These are phyloP conservation scores for Protosalanx chinensis DNA, from an alignment of 2,797 vertebrate species.

Conservation along the genomic window DNA sequence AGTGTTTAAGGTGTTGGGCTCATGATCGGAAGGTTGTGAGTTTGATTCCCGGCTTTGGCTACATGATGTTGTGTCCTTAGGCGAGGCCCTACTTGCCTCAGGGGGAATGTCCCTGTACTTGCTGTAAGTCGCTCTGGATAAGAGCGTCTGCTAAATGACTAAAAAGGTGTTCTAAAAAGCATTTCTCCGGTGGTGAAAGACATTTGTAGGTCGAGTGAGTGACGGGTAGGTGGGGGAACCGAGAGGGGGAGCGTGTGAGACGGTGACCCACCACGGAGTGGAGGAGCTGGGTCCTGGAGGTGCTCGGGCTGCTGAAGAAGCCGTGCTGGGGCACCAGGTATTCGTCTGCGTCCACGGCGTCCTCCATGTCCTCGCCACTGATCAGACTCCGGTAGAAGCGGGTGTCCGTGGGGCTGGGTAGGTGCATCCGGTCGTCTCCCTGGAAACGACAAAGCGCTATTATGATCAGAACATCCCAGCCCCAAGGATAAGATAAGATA, in stretches of 20 bases:
- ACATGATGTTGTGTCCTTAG: no score
- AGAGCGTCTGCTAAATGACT: no score
- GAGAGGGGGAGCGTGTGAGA: background rate
- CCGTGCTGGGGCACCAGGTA: constrained; percentile 90
- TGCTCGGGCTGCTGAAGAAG: constrained; percentile 94
- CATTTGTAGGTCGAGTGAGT: background rate
- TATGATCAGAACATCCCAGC: no score
- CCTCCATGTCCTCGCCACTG: constrained; percentile 88
- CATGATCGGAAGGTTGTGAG: no score
- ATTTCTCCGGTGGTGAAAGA: no score
- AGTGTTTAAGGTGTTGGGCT: no score
- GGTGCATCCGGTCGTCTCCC: constrained; percentile 93
- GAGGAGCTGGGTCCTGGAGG: constrained; percentile 85
- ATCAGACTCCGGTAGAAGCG: constrained; percentile 87
- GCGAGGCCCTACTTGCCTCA: no score
- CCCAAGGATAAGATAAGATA: no score
- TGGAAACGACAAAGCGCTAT: constrained; percentile 44
- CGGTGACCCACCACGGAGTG: constrained; percentile 79
- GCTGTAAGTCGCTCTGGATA: no score
- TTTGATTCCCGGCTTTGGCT: no score
- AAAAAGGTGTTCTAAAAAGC: background rate
- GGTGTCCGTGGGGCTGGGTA: constrained; percentile 87
- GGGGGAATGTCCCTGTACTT: no score
- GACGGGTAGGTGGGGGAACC: background rate
- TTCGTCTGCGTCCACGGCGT: constrained; percentile 90